A percentile compares a stretch with the other conserved stretches of the same genome.
These are phyloP conservation scores for Lonchura striata DNA, from an alignment of 2,113 vertebrate genomes.

Conservation along the genomic window DNA sequence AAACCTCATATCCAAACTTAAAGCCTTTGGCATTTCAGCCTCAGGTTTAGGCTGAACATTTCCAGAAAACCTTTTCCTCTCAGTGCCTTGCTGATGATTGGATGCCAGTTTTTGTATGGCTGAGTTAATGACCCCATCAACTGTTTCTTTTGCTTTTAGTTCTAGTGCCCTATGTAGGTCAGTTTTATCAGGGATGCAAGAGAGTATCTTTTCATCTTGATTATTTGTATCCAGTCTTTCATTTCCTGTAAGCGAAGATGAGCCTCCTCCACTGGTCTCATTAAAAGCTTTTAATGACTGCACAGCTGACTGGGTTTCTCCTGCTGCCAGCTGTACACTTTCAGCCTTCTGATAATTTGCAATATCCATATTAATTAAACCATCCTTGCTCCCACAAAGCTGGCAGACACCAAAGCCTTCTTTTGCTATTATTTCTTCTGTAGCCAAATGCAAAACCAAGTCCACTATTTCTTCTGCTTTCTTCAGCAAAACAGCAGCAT, in stretches of 20 bases:
- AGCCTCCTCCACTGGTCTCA: background rate
- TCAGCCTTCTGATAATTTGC: constrained; percentile 5
- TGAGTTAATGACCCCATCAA: constrained; percentile 69
- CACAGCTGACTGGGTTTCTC: background rate
- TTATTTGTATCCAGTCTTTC: constrained; percentile 3
- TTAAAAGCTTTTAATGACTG: constrained; percentile 38
- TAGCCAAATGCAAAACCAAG: constrained; percentile 61
- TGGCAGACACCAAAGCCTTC: background rate
- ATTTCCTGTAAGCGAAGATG: constrained; percentile 2
- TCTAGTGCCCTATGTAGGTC: constrained; percentile 45
- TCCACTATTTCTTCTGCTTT: constrained; percentile 66
- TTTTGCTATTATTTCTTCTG: constrained; percentile 65
- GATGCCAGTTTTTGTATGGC: constrained; percentile 61
- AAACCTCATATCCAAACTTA: background rate
- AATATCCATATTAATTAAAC: background rate
- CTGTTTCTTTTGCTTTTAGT: constrained; percentile 68
- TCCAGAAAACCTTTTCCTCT: background rate
- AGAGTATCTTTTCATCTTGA: constrained; percentile 35
- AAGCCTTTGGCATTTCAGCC: constrained; percentile 7
- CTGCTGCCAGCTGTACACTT: constrained; percentile 20
- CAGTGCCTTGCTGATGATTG: background rate
- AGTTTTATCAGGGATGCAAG: constrained; percentile 40
- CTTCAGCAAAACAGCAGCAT: constrained; percentile 27
- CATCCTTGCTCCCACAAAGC: background rate
- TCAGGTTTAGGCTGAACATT: background rate